These are phyloP conservation scores for Scomber colias DNA, from an alignment of 2,113 vertebrate genomes.

Conservation along the genomic window DNA sequence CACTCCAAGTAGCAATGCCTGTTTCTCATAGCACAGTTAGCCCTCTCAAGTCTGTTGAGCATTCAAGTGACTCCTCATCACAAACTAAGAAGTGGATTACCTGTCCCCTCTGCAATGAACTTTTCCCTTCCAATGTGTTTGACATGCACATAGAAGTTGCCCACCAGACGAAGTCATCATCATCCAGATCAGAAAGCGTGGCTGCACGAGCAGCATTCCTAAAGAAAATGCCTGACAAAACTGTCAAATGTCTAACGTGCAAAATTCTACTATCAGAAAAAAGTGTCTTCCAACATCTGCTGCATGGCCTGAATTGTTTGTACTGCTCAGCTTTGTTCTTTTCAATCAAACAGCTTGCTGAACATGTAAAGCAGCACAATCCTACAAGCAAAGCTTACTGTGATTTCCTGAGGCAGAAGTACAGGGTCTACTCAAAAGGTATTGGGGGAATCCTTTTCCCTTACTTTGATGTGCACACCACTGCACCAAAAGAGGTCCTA, in stretches of 20 bases:
- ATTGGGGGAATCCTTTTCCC: constrained; percentile 90
- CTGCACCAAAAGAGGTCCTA: constrained; percentile 89
- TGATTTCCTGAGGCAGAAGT: constrained; percentile 91
- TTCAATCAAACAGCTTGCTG: constrained; percentile 89
- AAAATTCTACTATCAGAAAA: constrained; percentile 90
- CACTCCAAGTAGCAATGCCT: constrained; percentile 90
- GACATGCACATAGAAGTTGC: constrained; percentile 93
- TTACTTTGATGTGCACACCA: constrained; percentile 91
- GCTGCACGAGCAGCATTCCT: constrained; percentile 91
- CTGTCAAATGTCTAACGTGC: constrained; percentile 91
- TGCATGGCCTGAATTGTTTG: constrained; percentile 93
- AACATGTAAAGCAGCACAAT: constrained; percentile 91
- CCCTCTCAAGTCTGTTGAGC: constrained; percentile 75
- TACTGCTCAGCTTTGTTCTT: constrained; percentile 93
- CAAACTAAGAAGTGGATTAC: constrained; percentile 97
- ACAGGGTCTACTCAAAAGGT: constrained; percentile 88
- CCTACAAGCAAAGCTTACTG: constrained; percentile 88
- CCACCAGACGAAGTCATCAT: constrained; percentile 84
- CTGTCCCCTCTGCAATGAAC: constrained; percentile 94
- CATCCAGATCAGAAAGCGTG: constrained; percentile 80
- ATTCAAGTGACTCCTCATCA: constrained; percentile 76
- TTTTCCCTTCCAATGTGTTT: constrained; percentile 94
- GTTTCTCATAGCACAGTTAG: constrained; percentile 81
- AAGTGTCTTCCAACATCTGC: constrained; percentile 91
- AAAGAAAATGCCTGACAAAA: constrained; percentile 93